These are phyloP conservation scores for Spondyliosoma cantharus DNA, from an alignment of 2,797 vertebrate genomes.

Conservation along the genomic window DNA sequence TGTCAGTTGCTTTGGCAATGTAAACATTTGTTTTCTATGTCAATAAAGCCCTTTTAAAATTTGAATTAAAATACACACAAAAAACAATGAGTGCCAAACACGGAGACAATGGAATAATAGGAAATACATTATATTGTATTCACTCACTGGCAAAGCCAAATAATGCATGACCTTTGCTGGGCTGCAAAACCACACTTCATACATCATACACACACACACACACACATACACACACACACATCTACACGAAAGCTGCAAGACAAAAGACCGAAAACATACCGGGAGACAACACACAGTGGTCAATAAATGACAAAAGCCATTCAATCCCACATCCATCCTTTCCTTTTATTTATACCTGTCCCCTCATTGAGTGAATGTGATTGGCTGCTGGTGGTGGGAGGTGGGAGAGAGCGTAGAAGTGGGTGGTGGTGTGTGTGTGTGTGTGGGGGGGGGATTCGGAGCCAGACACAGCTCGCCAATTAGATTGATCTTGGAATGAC, in stretches of 20 bases:
- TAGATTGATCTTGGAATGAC: constrained; percentile 71
- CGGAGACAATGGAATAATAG: background rate
- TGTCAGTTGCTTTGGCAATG: too few relatives aligned
- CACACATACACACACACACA: constrained; percentile 4
- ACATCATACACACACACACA: too few relatives aligned
- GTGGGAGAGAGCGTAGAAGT: background rate
- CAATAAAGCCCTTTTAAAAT: too few relatives aligned
- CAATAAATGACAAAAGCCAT: constrained; percentile 76
- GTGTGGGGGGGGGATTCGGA: background rate
- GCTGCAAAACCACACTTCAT: constrained; percentile 21
- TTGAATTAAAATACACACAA: background rate
- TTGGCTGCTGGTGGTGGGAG: constrained; percentile 62
- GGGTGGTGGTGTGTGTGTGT: too few relatives aligned
- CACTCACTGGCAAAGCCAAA: constrained; percentile 18
- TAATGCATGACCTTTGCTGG: constrained; percentile 67
- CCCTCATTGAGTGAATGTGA: constrained; percentile 51
- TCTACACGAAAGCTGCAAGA: constrained; percentile 9
- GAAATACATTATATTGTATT: constrained; percentile 12
- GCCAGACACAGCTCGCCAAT: constrained; percentile 58
- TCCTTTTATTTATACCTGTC: constrained; percentile 69
- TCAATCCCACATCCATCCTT: constrained; percentile 66
- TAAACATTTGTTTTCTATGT: too few relatives aligned
- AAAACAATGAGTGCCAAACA: background rate
- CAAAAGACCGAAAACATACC: constrained; percentile 51
- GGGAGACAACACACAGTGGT: constrained; percentile 66